Percentiles rank a stretch among this genome's conserved stretches.
phyloP scores from a whole-genome alignment of 92 coral and sea anemone genomes.

The Phenganax marumi region DNA sequence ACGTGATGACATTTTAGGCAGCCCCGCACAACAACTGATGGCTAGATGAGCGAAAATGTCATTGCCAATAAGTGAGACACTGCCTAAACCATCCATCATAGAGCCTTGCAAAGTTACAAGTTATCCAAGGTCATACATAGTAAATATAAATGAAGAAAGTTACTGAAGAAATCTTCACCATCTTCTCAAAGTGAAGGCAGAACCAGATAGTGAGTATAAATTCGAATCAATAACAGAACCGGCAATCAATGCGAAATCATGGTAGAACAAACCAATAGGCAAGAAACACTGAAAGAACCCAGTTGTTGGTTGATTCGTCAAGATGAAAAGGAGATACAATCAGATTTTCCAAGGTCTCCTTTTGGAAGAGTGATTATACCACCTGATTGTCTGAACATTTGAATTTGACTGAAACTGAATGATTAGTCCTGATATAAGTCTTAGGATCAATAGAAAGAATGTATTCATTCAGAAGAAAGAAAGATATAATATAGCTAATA shows the following conservation, averaged over 20 bases:
- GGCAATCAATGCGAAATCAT: no score
- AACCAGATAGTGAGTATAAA: background rate
- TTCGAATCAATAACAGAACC: background rate
- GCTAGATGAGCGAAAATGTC: no score
- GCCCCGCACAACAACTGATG: no score
- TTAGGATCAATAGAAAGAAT: background rate
- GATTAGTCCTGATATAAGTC: background rate
- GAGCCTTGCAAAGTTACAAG: no score
- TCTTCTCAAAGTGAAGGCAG: no score
- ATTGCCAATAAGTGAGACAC: no score
- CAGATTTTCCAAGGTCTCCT: background rate
- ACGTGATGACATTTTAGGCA: no score
- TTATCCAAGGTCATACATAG: background rate
- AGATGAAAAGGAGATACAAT: no score
- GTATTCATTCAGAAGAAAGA: background rate
- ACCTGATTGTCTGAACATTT: no score
- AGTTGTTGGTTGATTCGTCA: background rate
- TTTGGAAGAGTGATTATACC: constrained; percentile 1
- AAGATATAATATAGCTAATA: background rate
- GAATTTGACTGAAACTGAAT: background rate
- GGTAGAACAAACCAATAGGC: background rate
- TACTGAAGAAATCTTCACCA: no score
- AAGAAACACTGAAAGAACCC: background rate
- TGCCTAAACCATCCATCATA: no score
- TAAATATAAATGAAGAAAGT: background rate